Conservation (phyloP, 1,140 invertebrate genomes). For the Papilio machaon region DNA sequence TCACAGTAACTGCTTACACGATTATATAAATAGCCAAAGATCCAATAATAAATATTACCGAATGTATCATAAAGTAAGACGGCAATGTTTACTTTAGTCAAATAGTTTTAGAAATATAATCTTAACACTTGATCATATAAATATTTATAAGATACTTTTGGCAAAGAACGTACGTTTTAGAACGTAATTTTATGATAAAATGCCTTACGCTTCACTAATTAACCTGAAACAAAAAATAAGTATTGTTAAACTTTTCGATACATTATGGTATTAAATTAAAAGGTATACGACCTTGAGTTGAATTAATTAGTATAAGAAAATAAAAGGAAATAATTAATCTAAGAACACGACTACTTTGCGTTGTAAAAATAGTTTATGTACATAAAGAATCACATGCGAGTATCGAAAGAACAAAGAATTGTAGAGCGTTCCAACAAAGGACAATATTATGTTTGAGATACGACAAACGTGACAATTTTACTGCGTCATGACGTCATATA, state of each 20-base stretch:
- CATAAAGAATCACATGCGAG: neutral
- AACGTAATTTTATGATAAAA: conserved; percentile 31
- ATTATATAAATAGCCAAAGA: conserved; percentile 29
- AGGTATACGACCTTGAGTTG: neutral
- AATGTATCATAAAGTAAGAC: conserved; percentile 36
- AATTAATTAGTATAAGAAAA: neutral
- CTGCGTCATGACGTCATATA: neutral
- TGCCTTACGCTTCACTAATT: conserved; percentile 47
- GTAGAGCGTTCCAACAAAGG: neutral
- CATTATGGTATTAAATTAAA: neutral
- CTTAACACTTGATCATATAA: conserved; percentile 41
- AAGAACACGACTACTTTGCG: neutral
- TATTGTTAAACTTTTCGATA: conserved; percentile 6
- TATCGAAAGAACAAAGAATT: neutral
- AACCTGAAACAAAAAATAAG: conserved; percentile 66
- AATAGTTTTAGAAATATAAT: conserved; percentile 45
- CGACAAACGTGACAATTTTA: neutral
- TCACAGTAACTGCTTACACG: conserved; percentile 22
- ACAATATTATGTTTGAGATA: neutral
- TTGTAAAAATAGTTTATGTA: neutral
- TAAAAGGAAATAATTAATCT: conserved; percentile 1
- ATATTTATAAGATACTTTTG: conserved; percentile 45
- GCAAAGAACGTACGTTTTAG: conserved; percentile 9
- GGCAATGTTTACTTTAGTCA: conserved; percentile 43
- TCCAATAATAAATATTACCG: conserved; percentile 38